Evolutionary conservation across 2,888 invertebrate species (phyloP), one percentile per base, ranked within the genome.

Genomic region (Heliconius hortense): DNA sequence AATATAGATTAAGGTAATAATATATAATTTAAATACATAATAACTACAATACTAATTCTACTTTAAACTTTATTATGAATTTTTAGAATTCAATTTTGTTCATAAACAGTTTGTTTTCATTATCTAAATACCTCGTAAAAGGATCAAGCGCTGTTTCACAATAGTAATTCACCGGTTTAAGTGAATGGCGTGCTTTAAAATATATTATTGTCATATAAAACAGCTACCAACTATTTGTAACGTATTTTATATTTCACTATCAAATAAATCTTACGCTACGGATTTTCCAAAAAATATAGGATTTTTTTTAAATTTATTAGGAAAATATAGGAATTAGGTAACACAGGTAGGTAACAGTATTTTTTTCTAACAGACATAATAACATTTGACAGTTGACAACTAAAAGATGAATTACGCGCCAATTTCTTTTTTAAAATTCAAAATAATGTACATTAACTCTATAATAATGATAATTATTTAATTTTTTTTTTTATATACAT

Each of bases 131-230:
- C 56, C 53, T 69, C 56, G 56, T 69, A 53, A 18, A 69, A 56
- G 69, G 69, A 69, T 56, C 35, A 35, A 4, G 69, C 69, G 18
- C 35, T 24, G 56, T 69, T 69, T 56, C 31, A 15, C 53, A 69
- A 69, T 69, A 56, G 31, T 56, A 24, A 24, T 56, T 31, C 69
- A 69, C 56, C n/a, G 24, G 31, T 35, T 56, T 35, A 69, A 56
- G 56, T 69, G 69, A 69, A 69, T 56, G 31, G 56, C 56, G 53
- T 15, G 56, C 15, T 56, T 31, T 69, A 24, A 68, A n/a, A 53
- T 69, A 56, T 69, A n/a, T 31, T 56, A 53, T 69, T 28, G 18
- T 66, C 26, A 69, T 15, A 56, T 69, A 31, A 69, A 56, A 56
- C 53, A 7, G 31, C 53, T 69, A 69, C 21, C 13, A 28, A 53